phyloP scores from a whole-genome alignment of 2,888 invertebrate species.

The Agrilus cyanescens region DNA sequence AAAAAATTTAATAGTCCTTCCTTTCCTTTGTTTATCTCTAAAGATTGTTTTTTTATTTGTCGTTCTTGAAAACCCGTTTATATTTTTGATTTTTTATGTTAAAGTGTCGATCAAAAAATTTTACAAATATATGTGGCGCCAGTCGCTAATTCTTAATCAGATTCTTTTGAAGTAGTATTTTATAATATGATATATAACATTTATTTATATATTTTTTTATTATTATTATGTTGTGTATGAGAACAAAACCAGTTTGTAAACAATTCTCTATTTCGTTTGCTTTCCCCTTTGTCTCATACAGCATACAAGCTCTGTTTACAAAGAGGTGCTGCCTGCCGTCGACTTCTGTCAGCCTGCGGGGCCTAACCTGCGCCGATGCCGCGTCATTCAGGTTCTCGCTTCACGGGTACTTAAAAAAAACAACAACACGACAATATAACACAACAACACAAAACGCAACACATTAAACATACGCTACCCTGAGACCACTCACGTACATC shows the following conservation, averaged over 20 bases:
- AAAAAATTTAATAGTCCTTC: no score
- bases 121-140: background rate
- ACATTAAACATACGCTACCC: constrained; percentile 9
- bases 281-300: constrained; percentile 39
- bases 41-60: background rate
- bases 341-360: constrained; percentile 40
- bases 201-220: constrained; percentile 5
- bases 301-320: constrained; percentile 39
- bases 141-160: constrained; percentile 1
- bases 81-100: background rate
- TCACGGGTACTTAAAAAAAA: constrained; percentile 39
- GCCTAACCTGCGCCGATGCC: constrained; percentile 38
- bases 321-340: constrained; percentile 39
- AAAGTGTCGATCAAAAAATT: constrained; percentile 1
- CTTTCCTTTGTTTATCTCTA: no score
- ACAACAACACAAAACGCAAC: constrained; percentile 15
- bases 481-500: background rate
- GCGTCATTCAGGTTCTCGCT: constrained; percentile 38
- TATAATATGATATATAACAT: constrained; percentile 1
- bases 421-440: constrained; percentile 20
- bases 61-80: background rate
- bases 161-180: background rate
- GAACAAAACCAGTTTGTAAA: constrained; percentile 24
- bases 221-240: constrained; percentile 20
- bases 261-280: constrained; percentile 28